Conservation (phyloP, 2,113 vertebrate genomes). For the Caranx melampygus region DNA sequence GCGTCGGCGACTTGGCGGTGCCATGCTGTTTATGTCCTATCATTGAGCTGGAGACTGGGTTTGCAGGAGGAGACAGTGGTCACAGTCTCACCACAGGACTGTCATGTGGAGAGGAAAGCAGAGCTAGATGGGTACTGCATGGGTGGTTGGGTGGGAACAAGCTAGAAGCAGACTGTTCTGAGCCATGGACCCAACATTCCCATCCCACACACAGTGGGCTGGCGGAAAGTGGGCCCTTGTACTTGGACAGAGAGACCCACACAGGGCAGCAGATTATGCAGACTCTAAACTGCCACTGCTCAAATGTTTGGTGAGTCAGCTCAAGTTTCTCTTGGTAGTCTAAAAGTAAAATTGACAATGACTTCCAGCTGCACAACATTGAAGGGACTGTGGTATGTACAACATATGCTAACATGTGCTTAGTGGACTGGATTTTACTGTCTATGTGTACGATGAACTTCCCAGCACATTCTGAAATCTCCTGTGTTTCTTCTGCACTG, state of each 20-base stretch:
- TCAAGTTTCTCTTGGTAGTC: background rate
- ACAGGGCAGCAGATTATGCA: conserved; percentile 31
- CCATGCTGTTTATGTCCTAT: conserved; percentile 39
- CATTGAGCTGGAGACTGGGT: conserved; percentile 46
- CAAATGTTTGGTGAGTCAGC: conserved; percentile 6
- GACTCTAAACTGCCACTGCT: conserved; percentile 8
- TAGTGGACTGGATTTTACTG: background rate
- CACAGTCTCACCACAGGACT: conserved; percentile 45
- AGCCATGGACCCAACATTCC: conserved; percentile 66
- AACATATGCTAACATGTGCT: background rate
- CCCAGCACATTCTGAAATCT: background rate
- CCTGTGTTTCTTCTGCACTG: background rate
- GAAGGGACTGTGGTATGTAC: background rate
- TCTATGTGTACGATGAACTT: background rate
- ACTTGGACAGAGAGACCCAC: conserved; percentile 44
- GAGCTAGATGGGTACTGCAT: conserved; percentile 49
- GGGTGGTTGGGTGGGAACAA: conserved; percentile 59
- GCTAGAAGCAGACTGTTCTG: conserved; percentile 43
- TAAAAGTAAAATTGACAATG: background rate
- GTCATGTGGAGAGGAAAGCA: conserved; percentile 44
- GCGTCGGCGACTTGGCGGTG: conserved; percentile 16
- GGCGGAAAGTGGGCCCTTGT: conserved; percentile 70
- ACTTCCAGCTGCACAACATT: background rate
- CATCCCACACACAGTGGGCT: conserved; percentile 67
- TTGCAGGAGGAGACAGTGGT: conserved; percentile 58